Evolutionary conservation across 2,888 invertebrate species (phyloP).

Genomic region (Plusia festucae): DNA sequence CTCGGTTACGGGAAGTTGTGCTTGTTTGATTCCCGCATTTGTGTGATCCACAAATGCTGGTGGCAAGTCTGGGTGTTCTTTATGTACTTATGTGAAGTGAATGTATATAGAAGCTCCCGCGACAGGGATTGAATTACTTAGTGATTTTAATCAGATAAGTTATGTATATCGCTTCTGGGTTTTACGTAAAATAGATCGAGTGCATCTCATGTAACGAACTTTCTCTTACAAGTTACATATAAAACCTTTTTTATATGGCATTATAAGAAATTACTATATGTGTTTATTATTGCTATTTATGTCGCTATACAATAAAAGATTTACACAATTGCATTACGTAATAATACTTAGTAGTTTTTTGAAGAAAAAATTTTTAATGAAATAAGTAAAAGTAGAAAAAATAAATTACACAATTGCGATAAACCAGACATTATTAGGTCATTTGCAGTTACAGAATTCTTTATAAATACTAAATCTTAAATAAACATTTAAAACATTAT

Average conservation of each 20-base stretch:
- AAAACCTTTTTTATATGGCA: neutral
- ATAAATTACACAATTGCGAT: neutral
- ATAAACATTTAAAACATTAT: neutral
- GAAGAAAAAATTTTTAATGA: neutral
- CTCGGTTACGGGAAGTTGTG: too few species aligned
- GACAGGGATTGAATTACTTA: too few species aligned
- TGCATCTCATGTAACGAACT: neutral
- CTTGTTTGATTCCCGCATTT: too few species aligned
- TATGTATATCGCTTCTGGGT: neutral
- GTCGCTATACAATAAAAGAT: too few species aligned
- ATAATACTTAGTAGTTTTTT: too few species aligned
- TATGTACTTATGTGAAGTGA: too few species aligned
- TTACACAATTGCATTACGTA: too few species aligned
- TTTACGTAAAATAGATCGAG: neutral
- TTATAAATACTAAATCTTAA: neutral
- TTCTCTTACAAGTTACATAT: conserved; percentile 1
- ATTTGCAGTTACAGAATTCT: neutral
- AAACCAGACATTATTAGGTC: neutral
- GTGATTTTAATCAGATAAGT: neutral
- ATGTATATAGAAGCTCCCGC: too few species aligned
- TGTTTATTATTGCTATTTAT: too few species aligned
- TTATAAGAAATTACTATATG: neutral
- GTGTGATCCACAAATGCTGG: too few species aligned
- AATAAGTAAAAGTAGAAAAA: neutral
- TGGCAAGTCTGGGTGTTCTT: too few species aligned